Conservation (phyloP, 1,140 invertebrate species). For the Drosophila trapezifrons region DNA sequence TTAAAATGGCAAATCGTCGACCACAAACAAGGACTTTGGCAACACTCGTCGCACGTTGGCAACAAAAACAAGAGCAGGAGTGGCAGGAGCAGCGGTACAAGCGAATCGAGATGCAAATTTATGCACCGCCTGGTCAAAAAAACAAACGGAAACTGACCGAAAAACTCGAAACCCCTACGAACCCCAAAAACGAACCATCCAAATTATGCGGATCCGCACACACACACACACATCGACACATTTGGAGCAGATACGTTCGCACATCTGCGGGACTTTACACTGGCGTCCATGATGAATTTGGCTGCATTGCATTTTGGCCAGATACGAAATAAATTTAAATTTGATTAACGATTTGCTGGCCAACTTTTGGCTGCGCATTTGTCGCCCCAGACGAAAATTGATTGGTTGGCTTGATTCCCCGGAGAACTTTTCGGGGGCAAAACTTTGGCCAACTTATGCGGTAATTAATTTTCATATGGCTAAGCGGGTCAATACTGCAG, state of each 20-base stretch:
- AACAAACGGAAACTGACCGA: constrained; percentile 49
- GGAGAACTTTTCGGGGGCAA: constrained; percentile 1
- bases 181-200: constrained; percentile 53
- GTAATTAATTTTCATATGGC: constrained; percentile 57
- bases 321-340: constrained; percentile 68
- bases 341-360: constrained; percentile 69
- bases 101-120: constrained; percentile 71
- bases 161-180: constrained; percentile 45
- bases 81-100: constrained; percentile 6
- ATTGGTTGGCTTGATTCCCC: constrained; percentile 28
- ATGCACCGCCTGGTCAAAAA: constrained; percentile 60
- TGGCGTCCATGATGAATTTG: constrained; percentile 50
- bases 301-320: constrained; percentile 32
- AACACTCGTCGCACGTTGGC: constrained; percentile 26
- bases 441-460: constrained; percentile 14
- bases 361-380: constrained; percentile 48
- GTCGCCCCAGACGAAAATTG: constrained; percentile 42
- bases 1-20: constrained; percentile 74
- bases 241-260: constrained; percentile 27
- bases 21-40: constrained; percentile 39
- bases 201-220: constrained; percentile 66
- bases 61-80: constrained; percentile 22
- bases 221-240: constrained; percentile 24
- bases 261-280: constrained; percentile 43
- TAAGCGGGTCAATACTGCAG: constrained; percentile 33